Evolutionary conservation across 1,140 invertebrate species (phyloP).

Genomic region (Drosophila virilis): DNA sequence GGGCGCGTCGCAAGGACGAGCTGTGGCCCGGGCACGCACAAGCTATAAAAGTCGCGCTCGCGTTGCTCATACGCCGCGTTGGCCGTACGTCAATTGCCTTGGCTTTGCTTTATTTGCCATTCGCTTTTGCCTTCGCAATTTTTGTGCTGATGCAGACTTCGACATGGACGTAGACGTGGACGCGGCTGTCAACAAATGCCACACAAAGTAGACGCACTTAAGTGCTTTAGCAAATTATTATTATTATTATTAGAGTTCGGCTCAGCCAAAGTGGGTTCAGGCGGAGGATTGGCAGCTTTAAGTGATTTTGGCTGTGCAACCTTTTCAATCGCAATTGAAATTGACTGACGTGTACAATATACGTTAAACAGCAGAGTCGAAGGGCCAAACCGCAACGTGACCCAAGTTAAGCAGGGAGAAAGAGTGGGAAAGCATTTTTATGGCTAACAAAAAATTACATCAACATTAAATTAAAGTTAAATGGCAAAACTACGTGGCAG

Average conservation of each 20-base stretch:
- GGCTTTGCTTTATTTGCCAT: conserved; percentile 61
- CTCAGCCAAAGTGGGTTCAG: conserved; percentile 1
- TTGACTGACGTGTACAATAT: conserved; percentile 37
- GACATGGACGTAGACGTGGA: neutral
- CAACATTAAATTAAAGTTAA: conserved; percentile 83
- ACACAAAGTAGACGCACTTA: conserved; percentile 76
- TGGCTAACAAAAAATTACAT: conserved; percentile 78
- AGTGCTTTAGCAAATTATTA: conserved; percentile 82
- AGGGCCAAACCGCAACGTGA: conserved; percentile 64
- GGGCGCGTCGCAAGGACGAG: conserved; percentile 17
- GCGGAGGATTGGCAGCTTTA: conserved; percentile 68
- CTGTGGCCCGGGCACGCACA: conserved; percentile 60
- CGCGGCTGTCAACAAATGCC: conserved; percentile 46
- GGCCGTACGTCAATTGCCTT: conserved; percentile 61
- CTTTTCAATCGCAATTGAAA: conserved; percentile 68
- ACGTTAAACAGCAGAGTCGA: neutral
- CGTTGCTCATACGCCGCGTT: conserved; percentile 76
- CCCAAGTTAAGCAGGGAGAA: conserved; percentile 33
- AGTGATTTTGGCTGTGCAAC: conserved; percentile 67
- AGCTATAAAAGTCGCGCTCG: conserved; percentile 68
- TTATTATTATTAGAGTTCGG: conserved; percentile 56
- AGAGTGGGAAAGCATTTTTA: conserved; percentile 51
- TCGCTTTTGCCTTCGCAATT: conserved; percentile 2
- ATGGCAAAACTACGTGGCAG: conserved; percentile 82
- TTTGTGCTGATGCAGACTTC: conserved; percentile 1